phyloP scores from a whole-genome alignment of 2,888 invertebrate genomes.

The Agonopterix subpropinquella region DNA sequence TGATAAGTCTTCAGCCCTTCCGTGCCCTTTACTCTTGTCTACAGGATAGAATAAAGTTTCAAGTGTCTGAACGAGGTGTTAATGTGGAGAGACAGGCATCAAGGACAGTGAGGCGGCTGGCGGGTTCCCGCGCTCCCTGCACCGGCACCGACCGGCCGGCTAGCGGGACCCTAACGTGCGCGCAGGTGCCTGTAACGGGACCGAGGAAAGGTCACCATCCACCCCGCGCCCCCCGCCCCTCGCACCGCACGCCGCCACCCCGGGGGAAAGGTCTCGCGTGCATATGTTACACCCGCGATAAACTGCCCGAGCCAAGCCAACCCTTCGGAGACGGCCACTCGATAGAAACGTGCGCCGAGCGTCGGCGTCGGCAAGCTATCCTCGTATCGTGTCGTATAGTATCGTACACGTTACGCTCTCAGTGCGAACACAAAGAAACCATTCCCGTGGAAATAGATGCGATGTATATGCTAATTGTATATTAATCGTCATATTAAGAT shows the following conservation, averaged over 20 bases:
- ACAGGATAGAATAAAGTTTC: no score
- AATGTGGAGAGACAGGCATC: no score
- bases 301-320: background rate
- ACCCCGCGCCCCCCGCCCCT: conserved; percentile 7
- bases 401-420: no score
- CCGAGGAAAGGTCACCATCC: conserved; percentile 48
- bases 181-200: conserved; percentile 55
- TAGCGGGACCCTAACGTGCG: conserved; percentile 51
- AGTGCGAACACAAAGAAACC: no score
- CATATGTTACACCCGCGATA: background rate
- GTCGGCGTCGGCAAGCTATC: no score
- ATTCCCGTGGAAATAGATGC: background rate
- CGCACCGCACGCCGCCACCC: background rate
- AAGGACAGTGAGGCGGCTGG: background rate
- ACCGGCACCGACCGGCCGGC: conserved; percentile 1
- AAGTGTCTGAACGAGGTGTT: no score
- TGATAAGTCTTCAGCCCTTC: no score
- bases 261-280: conserved; percentile 8
- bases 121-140: background rate
- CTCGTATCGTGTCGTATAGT: no score
- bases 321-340: background rate
- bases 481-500: no score
- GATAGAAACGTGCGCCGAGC: no score
- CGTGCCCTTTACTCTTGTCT: no score
- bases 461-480: no score